These are phyloP conservation scores for Ceraclea dissimilis DNA, from an alignment of 2,888 invertebrate genomes.

Conservation along the genomic window DNA sequence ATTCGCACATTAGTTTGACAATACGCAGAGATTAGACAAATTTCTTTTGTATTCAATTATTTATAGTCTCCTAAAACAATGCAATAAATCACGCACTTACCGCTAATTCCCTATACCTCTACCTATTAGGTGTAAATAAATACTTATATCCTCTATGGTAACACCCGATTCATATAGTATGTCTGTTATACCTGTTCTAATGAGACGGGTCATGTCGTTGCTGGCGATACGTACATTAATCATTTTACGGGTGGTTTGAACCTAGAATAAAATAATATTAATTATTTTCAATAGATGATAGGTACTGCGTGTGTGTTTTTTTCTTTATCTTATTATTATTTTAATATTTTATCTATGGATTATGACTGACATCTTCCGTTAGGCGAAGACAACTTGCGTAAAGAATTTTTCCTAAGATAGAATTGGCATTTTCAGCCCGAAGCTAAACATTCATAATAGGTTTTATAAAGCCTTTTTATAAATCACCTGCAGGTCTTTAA, in stretches of 20 bases:
- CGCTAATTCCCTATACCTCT: too few relatives aligned
- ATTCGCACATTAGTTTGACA: too few relatives aligned
- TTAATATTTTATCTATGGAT: background rate
- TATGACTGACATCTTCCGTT: background rate
- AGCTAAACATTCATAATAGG: background rate
- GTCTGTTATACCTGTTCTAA: background rate
- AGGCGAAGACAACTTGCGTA: background rate
- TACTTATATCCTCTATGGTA: too few relatives aligned
- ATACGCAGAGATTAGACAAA: too few relatives aligned
- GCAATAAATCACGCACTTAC: too few relatives aligned
- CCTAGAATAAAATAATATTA: background rate
- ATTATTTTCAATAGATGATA: background rate
- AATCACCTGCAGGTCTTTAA: too few relatives aligned
- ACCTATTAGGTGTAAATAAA: too few relatives aligned
- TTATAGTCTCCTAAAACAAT: too few relatives aligned
- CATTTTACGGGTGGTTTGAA: background rate
- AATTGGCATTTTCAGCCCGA: background rate
- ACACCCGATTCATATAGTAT: background rate
- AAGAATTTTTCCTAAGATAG: background rate
- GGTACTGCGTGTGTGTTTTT: too few relatives aligned
- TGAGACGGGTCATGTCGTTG: background rate
- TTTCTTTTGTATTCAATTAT: too few relatives aligned
- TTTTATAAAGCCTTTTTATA: too few relatives aligned
- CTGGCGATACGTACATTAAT: background rate
- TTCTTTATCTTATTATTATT: too few relatives aligned